Base-by-base conservation (phyloP, 2,888 invertebrate genomes). In the Charanyca ferruginea region DNA sequence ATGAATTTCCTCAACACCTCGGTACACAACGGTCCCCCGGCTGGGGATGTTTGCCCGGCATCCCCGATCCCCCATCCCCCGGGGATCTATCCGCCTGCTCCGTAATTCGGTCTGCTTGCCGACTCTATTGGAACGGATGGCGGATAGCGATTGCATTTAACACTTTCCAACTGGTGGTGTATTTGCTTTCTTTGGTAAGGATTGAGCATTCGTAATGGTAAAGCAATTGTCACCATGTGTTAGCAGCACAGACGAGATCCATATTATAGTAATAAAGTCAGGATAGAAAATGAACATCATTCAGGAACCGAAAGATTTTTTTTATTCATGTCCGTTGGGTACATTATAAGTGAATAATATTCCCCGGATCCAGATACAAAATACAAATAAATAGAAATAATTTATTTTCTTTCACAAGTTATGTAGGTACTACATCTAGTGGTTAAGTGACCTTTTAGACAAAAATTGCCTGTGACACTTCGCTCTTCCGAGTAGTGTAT, bases 61-160 rank as follows among this genome's bases (percentile, higher is more conserved):
- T 63, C 54, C 71, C 42, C 44, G 44, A 9, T 41, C 61, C 42
- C 59, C 57, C 57, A 42, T 41, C 64, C 71, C 71, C 60, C 28
- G 44, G 70, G 59, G 59, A 32, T 38, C 57, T 49, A 38, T 47
- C 63, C 66, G 48, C 47, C 41, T 44, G 72, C 58, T n/a, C 23
- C 63, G 70, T 74, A 70, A 75, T 74, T 64, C 75, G 48, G 75
- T 60, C 64, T 74, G 73, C 74, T 73, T 73, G 73, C 54, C 54
- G 72, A 57, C n/a, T 58, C 51, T 49, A 73, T 73, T 64, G 75
- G 59, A 75, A 69, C 75, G 64, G 61, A 57, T 60, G 63, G 63
- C 41, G 54, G 41, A 54, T 42, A 55, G 41, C 59, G 69, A 74
- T 75, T 74, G 75, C 73, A 75, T 74, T 74, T 57, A 69, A 64